A percentile compares a stretch with the other conserved stretches of the same genome.
Conservation (phyloP, 2,113 vertebrate genomes). For the Notiomystis cincta region DNA sequence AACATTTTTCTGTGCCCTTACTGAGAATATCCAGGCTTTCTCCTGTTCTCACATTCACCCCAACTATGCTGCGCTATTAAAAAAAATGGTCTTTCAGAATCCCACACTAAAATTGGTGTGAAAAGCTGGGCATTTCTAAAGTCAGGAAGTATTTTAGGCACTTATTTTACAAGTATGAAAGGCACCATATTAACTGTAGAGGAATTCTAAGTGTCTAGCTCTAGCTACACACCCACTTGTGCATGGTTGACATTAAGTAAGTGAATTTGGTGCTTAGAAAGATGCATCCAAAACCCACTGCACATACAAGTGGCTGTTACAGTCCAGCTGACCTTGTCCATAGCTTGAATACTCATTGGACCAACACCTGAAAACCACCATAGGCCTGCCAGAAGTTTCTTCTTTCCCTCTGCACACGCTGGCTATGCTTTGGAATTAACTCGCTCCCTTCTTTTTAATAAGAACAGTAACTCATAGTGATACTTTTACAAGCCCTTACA, state of each 20-base stretch:
- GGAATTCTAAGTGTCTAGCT: neutral
- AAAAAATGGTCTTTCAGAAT: neutral
- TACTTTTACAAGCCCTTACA: neutral
- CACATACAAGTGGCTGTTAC: neutral
- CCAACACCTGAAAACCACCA: neutral
- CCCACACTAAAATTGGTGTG: neutral
- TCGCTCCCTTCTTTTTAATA: neutral
- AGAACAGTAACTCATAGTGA: neutral
- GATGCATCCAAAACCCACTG: neutral
- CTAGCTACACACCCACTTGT: neutral
- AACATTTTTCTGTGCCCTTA: neutral
- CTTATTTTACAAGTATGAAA: neutral
- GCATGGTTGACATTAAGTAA: neutral
- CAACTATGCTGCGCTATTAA: neutral
- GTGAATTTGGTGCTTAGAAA: neutral
- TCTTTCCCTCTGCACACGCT: neutral
- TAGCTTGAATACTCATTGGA: rapidly evolving
- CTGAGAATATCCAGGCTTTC: neutral
- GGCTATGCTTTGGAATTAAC: neutral
- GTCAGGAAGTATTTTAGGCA: neutral
- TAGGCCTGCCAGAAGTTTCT: neutral
- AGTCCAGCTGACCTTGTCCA: neutral
- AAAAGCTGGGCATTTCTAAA: neutral
- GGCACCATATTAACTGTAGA: neutral
- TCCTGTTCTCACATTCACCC: neutral